These are phyloP conservation scores for Patiria miniata DNA, from an alignment of 35 echinoderm and acorn worm species.

Conservation along the genomic window DNA sequence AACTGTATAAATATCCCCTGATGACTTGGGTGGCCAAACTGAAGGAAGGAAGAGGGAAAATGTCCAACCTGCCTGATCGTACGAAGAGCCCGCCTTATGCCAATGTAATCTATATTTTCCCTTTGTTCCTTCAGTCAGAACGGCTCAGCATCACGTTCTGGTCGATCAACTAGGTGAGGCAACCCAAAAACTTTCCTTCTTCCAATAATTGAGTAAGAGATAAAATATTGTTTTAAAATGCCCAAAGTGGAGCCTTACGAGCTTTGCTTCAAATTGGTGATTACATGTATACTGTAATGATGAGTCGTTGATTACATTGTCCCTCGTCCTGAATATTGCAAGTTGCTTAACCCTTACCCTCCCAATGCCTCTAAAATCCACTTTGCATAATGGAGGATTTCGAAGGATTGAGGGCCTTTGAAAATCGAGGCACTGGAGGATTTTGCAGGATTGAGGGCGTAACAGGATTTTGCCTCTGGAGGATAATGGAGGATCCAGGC, in stretches of 20 bases:
- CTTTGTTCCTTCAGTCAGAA: slow-evolving; percentile 28
- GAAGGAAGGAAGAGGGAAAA: neutral
- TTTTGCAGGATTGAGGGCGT: too few species aligned
- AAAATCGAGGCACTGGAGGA: too few species aligned
- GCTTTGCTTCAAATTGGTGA: too few species aligned
- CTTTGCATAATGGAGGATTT: too few species aligned
- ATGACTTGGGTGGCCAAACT: slow-evolving; percentile 11
- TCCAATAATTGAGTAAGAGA: slow-evolving; percentile 8
- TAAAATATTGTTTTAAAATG: neutral
- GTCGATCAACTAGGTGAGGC: slow-evolving; percentile 23
- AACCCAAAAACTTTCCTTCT: slow-evolving; percentile 4
- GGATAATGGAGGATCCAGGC: too few species aligned
- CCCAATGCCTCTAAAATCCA: too few species aligned
- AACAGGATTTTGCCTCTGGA: too few species aligned
- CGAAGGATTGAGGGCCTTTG: too few species aligned
- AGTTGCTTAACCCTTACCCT: too few species aligned
- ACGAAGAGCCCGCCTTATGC: neutral
- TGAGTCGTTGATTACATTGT: too few species aligned
- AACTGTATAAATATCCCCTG: slow-evolving; percentile 6
- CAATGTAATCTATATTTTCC: slow-evolving; percentile 23
- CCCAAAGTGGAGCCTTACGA: neutral
- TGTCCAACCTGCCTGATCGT: neutral
- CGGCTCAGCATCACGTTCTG: slow-evolving; percentile 8
- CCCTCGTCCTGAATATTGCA: too few species aligned
- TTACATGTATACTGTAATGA: too few species aligned